Conservation (phyloP, 1,140 invertebrate genomes). For the Radopholus similis region DNA sequence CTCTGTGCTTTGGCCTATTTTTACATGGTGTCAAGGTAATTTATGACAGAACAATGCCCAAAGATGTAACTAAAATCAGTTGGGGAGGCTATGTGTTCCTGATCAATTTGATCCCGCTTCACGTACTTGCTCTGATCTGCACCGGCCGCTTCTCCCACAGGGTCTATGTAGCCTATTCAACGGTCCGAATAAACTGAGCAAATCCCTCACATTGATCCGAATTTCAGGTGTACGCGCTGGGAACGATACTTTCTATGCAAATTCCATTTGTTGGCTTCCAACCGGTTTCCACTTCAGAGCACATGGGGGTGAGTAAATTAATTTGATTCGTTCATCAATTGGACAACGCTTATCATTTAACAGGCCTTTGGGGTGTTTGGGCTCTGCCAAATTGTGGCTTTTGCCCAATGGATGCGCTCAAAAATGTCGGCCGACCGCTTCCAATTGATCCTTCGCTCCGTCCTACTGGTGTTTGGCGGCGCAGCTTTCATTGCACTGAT, state of each 20-base stretch:
- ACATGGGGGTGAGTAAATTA: conserved; percentile 77
- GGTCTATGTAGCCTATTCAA: conserved; percentile 88
- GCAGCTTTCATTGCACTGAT: conserved; percentile 20
- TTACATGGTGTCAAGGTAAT: conserved; percentile 80
- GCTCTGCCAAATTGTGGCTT: conserved; percentile 80
- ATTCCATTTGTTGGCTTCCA: conserved; percentile 99
- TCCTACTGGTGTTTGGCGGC: conserved; percentile 36
- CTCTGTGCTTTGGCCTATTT: conserved; percentile 93
- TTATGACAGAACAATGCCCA: neutral
- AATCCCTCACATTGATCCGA: neutral
- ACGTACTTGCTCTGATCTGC: conserved; percentile 86
- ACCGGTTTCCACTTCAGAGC: conserved; percentile 91
- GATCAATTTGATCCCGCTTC: conserved; percentile 96
- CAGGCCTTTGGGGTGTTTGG: conserved; percentile 80
- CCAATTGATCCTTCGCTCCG: conserved; percentile 69
- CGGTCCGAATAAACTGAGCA: conserved; percentile 58
- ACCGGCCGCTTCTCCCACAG: conserved; percentile 78
- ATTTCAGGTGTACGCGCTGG: conserved; percentile 80
- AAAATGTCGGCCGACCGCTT: conserved; percentile 84
- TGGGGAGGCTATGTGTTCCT: conserved; percentile 99
- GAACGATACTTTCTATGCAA: conserved; percentile 93
- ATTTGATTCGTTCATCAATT: neutral
- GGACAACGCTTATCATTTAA: conserved; percentile 15
- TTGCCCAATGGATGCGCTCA: conserved; percentile 81
- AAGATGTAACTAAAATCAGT: conserved; percentile 66